phyloP scores from a whole-genome alignment of 2,888 invertebrate species.

The Drosophila subsilvestris region DNA sequence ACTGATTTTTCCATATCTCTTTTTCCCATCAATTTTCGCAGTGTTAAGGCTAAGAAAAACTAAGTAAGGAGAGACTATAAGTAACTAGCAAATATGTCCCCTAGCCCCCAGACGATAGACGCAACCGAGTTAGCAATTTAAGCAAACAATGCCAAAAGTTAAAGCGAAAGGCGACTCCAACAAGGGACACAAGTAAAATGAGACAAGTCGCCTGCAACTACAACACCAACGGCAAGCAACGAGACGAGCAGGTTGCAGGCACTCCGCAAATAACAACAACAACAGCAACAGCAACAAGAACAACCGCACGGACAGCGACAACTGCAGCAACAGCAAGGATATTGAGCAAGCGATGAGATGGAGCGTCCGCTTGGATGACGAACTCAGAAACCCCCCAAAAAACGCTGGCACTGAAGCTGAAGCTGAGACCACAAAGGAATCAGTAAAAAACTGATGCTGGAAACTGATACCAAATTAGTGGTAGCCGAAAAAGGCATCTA shows the following conservation, averaged over 20 bases:
- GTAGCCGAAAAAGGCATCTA: not conserved
- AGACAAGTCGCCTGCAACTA: slow-evolving; percentile 47
- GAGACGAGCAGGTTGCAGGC: slow-evolving; percentile 45
- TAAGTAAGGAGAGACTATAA: slow-evolving; percentile 25
- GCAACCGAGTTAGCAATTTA: slow-evolving; percentile 28
- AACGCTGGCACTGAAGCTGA: slow-evolving; percentile 22
- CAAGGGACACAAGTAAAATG: slow-evolving; percentile 59
- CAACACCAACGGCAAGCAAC: slow-evolving; percentile 31
- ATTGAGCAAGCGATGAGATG: slow-evolving; percentile 56
- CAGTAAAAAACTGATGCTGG: slow-evolving; percentile 29
- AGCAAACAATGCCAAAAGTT: slow-evolving; percentile 54
- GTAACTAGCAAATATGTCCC: slow-evolving; percentile 31
- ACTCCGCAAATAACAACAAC: slow-evolving; percentile 47
- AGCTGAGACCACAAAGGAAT: slow-evolving; percentile 18
- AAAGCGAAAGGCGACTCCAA: slow-evolving; percentile 47
- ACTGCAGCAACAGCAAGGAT: slow-evolving; percentile 19
- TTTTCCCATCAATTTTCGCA: slow-evolving; percentile 8
- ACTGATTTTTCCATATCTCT: not conserved
- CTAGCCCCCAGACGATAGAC: slow-evolving; percentile 33
- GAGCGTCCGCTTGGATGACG: slow-evolving; percentile 64
- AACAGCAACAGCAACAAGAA: slow-evolving; percentile 34
- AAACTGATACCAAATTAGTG: slow-evolving; percentile 2
- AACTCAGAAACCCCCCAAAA: slow-evolving; percentile 26
- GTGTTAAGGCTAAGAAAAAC: slow-evolving; percentile 34
- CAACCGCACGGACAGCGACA: slow-evolving; percentile 27